Evolutionary conservation across 1,140 invertebrate species (phyloP).

Genomic region (Ostrea edulis): DNA sequence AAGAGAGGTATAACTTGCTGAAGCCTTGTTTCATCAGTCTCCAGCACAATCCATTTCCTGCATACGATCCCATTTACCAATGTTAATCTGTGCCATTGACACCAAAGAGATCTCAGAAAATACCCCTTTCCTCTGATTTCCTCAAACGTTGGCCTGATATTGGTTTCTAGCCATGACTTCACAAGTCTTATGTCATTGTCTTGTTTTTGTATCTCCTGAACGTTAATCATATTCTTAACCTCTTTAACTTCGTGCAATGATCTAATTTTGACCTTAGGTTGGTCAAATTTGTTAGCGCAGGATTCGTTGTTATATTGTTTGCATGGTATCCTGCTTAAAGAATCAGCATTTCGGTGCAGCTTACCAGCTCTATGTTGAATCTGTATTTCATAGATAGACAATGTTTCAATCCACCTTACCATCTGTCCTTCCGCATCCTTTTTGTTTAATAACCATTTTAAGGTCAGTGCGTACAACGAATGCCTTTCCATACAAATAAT

Average conservation of each 20-base stretch:
- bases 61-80: constrained; percentile 34
- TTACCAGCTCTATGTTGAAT: constrained; percentile 39
- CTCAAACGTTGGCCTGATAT: too few species aligned
- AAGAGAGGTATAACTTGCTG: constrained; percentile 34
- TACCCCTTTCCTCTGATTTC: neutral
- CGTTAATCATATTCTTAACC: too few species aligned
- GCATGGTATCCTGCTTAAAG: constrained; percentile 42
- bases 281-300: too few species aligned
- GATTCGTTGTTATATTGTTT: constrained; percentile 24
- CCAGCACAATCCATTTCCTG: too few species aligned
- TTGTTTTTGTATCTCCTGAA: too few species aligned
- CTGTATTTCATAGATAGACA: constrained; percentile 39
- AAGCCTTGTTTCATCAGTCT: neutral
- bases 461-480: constrained; percentile 41
- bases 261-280: too few species aligned
- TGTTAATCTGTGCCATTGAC: constrained; percentile 19
- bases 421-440: constrained; percentile 53
- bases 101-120: constrained; percentile 25
- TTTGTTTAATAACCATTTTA: constrained; percentile 31
- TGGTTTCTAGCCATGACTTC: too few species aligned
- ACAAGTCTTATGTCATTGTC: too few species aligned
- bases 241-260: too few species aligned
- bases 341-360: constrained; percentile 24
- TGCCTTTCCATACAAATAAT: constrained; percentile 58
- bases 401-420: constrained; percentile 57